These are phyloP conservation scores for Progne subis DNA, from an alignment of 2,113 vertebrate genomes.

Conservation along the genomic window DNA sequence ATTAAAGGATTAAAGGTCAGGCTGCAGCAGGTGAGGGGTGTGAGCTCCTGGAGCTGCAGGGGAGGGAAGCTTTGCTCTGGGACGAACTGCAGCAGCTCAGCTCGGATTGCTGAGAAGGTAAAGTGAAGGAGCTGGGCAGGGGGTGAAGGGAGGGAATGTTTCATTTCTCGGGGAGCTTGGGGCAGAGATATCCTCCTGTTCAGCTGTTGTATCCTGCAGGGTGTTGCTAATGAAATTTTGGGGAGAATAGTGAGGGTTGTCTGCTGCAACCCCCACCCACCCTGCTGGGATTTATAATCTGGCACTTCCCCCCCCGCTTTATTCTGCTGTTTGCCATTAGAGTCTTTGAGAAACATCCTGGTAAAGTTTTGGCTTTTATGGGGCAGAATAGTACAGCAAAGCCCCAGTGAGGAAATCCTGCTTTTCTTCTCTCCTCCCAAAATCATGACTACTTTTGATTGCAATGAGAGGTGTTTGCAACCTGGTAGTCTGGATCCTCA, in stretches of 20 bases:
- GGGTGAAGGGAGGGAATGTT: rapidly evolving
- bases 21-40: neutral
- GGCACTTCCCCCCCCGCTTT: no score
- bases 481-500: neutral
- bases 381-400: neutral
- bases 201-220: neutral
- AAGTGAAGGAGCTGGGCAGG: neutral
- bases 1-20: neutral
- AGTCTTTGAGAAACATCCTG: neutral
- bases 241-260: neutral
- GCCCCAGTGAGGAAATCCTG: neutral
- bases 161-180: neutral
- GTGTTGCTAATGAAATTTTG: neutral
- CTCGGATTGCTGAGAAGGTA: neutral
- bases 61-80: neutral
- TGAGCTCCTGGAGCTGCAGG: neutral
- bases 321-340: neutral
- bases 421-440: neutral
- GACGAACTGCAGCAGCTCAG: no score
- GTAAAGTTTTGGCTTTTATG: neutral
- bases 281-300: neutral
- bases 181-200: neutral
- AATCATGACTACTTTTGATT: rapidly evolving
- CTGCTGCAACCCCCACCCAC: neutral
- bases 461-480: neutral